Conservation (phyloP, 2,797 vertebrate species). For the Urophycis tenuis region DNA sequence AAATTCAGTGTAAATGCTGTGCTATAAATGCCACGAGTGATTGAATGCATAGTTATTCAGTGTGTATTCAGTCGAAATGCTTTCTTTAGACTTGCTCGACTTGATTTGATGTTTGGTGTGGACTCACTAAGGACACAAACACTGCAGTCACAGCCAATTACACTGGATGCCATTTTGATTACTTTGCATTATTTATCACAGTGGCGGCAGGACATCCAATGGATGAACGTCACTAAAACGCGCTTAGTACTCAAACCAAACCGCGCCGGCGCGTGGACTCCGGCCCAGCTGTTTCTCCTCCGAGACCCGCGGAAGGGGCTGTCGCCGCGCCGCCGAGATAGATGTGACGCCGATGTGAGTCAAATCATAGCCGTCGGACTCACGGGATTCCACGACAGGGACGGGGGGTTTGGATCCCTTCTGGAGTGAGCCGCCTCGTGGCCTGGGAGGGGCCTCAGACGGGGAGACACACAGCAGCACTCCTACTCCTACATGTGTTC, state of each 20-base stretch:
- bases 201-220: not conserved
- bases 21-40: constrained; percentile 16
- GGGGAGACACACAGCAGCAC: not conserved
- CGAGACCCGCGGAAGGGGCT: not conserved
- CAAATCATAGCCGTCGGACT: not conserved
- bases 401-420: not conserved
- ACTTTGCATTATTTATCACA: not conserved
- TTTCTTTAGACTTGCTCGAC: not conserved
- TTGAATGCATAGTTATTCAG: not conserved
- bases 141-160: constrained; percentile 2
- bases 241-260: not conserved
- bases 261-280: too few relatives aligned
- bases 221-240: not conserved
- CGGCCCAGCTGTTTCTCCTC: not conserved
- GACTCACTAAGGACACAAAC: not conserved
- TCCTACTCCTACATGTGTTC: constrained; percentile 3
- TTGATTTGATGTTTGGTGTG: not conserved
- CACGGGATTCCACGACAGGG: not conserved
- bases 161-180: not conserved
- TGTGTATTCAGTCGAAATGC: not conserved
- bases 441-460: not conserved
- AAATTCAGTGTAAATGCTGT: not conserved
- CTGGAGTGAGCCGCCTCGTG: not conserved
- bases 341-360: not conserved
- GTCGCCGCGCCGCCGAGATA: not conserved